Conservation (phyloP, 1,140 invertebrate species). For the Apis laboriosa region DNA sequence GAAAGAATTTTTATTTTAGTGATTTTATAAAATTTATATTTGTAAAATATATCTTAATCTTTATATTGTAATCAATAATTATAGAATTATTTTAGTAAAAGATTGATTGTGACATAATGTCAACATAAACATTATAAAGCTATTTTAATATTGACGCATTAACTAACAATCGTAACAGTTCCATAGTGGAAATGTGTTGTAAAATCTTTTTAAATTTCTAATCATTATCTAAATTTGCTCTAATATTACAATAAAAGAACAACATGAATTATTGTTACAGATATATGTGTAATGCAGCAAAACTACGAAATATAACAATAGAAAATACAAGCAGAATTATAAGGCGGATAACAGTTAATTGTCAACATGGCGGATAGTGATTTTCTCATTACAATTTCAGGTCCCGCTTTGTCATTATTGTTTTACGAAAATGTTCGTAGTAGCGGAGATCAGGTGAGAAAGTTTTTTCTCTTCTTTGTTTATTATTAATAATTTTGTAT, state of each 20-base stretch:
- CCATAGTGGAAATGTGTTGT: background rate
- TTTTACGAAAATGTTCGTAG: conserved; percentile 84
- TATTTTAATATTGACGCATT: background rate
- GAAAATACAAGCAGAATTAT: conserved; percentile 10
- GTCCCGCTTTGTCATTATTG: conserved; percentile 84
- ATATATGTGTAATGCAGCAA: background rate
- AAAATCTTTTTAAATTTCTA: background rate
- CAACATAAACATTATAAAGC: background rate
- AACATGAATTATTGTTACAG: background rate
- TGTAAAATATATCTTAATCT: background rate
- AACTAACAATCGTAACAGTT: background rate
- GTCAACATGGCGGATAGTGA: conserved; percentile 76
- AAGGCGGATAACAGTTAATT: conserved; percentile 46
- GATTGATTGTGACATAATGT: background rate
- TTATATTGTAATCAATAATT: background rate
- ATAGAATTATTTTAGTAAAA: background rate
- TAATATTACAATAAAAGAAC: background rate
- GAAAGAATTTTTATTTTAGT: background rate
- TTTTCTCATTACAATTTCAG: conserved; percentile 78
- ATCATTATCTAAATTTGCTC: background rate
- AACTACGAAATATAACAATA: background rate
- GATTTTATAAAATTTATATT: background rate
- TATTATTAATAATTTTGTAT: background rate
- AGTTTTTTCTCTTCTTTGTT: background rate
- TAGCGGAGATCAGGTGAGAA: conserved; percentile 81